A percentile compares a stretch with the other conserved stretches of the same genome.
Conservation (phyloP, 2,888 invertebrate genomes). For the Euproctis similis region DNA sequence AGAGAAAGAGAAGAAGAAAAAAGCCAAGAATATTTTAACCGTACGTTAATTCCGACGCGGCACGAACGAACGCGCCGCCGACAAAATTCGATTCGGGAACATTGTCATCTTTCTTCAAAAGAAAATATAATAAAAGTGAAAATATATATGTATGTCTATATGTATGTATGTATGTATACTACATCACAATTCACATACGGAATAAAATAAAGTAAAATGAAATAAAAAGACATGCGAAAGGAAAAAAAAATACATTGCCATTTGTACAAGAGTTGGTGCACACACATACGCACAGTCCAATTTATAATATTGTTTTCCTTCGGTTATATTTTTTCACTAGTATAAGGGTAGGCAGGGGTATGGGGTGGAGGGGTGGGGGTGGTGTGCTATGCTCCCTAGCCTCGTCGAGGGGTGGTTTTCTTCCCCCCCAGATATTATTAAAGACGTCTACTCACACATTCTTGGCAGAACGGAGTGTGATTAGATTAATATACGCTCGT, state of each 20-base stretch:
- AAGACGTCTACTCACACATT: slow-evolving; percentile 74
- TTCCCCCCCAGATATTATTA: slow-evolving; percentile 70
- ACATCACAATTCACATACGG: slow-evolving; percentile 42
- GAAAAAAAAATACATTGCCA: slow-evolving; percentile 50
- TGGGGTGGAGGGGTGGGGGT: too few relatives aligned
- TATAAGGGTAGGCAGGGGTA: slow-evolving; percentile 43
- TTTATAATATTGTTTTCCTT: slow-evolving; percentile 77
- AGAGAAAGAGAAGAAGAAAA: slow-evolving; percentile 7
- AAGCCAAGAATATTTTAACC: slow-evolving; percentile 22
- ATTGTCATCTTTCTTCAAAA: slow-evolving; percentile 29
- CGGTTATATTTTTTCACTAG: slow-evolving; percentile 76
- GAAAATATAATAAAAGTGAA: slow-evolving; percentile 54
- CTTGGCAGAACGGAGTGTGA: slow-evolving; percentile 67
- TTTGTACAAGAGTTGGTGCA: slow-evolving; percentile 39
- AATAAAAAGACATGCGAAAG: slow-evolving; percentile 57
- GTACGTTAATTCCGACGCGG: slow-evolving; percentile 20
- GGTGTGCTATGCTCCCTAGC: slow-evolving; percentile 13
- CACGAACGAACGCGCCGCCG: slow-evolving; percentile 14
- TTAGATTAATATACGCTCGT: slow-evolving; percentile 70
- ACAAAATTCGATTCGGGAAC: slow-evolving; percentile 26
- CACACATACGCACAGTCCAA: slow-evolving; percentile 54
- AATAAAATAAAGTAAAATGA: slow-evolving; percentile 69
- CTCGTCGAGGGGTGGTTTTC: slow-evolving; percentile 21
- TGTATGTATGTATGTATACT: too few relatives aligned
- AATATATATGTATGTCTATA: too few relatives aligned